Base-by-base conservation (phyloP, 2,113 vertebrate species). In the Lagopus leucura region DNA sequence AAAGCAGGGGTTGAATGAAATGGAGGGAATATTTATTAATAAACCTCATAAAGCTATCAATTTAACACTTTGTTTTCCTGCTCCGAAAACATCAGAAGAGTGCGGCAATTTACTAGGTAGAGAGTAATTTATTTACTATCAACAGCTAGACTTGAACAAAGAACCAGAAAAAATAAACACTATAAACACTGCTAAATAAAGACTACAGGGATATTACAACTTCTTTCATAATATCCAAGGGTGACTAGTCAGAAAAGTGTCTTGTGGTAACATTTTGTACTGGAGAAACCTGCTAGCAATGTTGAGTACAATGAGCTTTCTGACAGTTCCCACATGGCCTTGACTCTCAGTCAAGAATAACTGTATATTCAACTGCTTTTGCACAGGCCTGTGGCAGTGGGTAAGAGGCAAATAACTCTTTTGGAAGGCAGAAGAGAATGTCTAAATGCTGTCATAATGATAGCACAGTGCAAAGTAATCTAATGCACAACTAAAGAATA, bases 91-190 rank as follows among this genome's bases (percentile, higher is more conserved):
- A 72, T 80, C 69, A 83, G 32, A 94, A 92, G 58, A 94, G 45
- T 86, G 47, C 32, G 82, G 40, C 94, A 88, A 87, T 95, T 96
- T 96, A 94, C 71, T 70, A 64, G n/a, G 73, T 78, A 40, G 30
- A 54, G 36, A 97, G 48, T 84, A 89, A 96, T 96, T 96, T 93
- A 88, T 97, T 97, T 97, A 81, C 69, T 30, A 18, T 82, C 66
- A 34, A 94, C 84, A 85, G 48, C 32, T 66, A 67, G 64, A 85
- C 65, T 80, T 88, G 52, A 96, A 97, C 45, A 95, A 97, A 95
- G n/a, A 95, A 72, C 60, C 10, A 78, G 73, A 74, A 92, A 50
- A 96, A 96, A 93, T 86, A 92, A 86, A 72, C 88, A 61, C 32
- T 73, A 73, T 78, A 92, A 89, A 61, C 85, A 83, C 36, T 21